Conservation (phyloP, 2,113 vertebrate genomes). For the Hipposideros armiger region DNA sequence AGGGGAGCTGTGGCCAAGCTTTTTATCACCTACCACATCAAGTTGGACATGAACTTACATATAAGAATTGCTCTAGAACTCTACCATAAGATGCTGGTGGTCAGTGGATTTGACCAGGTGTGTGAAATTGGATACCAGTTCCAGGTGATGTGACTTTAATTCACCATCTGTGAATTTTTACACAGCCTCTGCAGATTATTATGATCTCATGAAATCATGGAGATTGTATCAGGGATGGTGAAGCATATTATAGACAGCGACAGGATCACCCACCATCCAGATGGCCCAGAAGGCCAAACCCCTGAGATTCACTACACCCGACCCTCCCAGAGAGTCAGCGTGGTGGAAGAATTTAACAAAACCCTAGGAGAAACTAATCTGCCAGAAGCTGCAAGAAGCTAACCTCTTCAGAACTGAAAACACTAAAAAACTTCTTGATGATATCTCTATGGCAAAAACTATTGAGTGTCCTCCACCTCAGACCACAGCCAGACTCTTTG, state of each 20-base stretch:
- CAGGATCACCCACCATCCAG: conserved; percentile 88
- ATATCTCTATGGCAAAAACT: neutral
- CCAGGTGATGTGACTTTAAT: conserved; percentile 87
- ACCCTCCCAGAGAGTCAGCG: conserved; percentile 88
- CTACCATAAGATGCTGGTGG: conserved; percentile 89
- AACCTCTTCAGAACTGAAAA: conserved; percentile 78
- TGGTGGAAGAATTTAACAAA: conserved; percentile 89
- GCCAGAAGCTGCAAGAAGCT: conserved; percentile 85
- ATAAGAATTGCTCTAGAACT: conserved; percentile 89
- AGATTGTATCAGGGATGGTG: conserved; percentile 91
- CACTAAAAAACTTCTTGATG: neutral
- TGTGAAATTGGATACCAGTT: conserved; percentile 89
- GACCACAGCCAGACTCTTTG: neutral
- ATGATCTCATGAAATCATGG: conserved; percentile 94
- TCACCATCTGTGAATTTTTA: conserved; percentile 93
- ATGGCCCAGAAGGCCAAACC: conserved; percentile 87
- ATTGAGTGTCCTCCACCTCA: neutral
- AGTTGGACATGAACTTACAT: conserved; percentile 86
- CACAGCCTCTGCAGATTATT: conserved; percentile 94
- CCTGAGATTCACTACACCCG: conserved; percentile 88
- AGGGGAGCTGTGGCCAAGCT: conserved; percentile 87
- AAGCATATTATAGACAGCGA: conserved; percentile 88
- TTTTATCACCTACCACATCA: conserved; percentile 87
- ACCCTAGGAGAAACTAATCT: conserved; percentile 79
- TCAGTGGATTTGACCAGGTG: conserved; percentile 84